Evolutionary conservation across 2,113 vertebrate genomes (phyloP), one percentile per base, ranked within the genome.

Genomic region (Eidolon helvum): DNA sequence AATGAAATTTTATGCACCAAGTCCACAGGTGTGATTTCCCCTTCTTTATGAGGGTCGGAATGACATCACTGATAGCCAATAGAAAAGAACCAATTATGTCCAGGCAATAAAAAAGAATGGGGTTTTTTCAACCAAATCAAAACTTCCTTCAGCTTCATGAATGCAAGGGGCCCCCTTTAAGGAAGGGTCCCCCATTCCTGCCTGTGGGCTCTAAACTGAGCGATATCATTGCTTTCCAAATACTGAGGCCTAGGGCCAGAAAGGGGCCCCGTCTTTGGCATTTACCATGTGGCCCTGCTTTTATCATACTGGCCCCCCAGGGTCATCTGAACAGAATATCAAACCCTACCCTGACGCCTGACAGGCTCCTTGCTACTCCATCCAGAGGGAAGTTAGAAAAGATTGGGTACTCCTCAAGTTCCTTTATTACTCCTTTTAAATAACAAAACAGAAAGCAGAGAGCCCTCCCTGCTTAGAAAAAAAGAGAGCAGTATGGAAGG

Each of bases 1-100:
- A 98, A 98, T 98, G 98, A 98, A 98, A 98, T 97, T 98, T 98
- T 98, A 98, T 97, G 97, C 96, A 97, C 87, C 96, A 2, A 98
- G 97, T 96, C 98, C 97, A 98, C 98, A 98, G 98, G 98, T 98
- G 97, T 98, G 96, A 98, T 93, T 98, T 97, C 97, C 97, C 97
- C 93, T 96, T 97, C 94, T 98, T 98, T 98, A 98, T 95, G 96
- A 98, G 98, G 96, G 98, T 89, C 92, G 12, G 97, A 94, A 94
- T 97, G 97, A 98, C 93, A 98, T 91, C 95, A 90, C 3, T 77
- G 91, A 2, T 28, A 71, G 93, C 55, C 30, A 7, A 98, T 97
- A 78, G 98, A 95, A 97, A 79, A 87, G 5, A 30, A 85, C 48
- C 83, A 97, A 92, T 95, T 95, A 92, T 96, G 97, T 92, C 38